Conservation (phyloP, 2,797 vertebrate species). For the Hydrophis major region DNA sequence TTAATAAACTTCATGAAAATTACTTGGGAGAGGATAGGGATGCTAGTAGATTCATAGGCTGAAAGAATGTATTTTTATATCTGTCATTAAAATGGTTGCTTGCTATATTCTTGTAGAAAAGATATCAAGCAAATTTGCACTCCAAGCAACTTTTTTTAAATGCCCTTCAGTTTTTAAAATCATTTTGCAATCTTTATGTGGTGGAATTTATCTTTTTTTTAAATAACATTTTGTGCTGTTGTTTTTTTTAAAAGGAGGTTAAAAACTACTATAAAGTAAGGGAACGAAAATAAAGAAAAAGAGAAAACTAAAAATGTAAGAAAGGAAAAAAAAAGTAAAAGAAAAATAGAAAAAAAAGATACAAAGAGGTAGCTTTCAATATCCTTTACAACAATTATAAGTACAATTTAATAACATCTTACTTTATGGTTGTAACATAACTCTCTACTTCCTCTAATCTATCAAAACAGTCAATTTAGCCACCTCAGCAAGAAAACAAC, state of each 20-base stretch:
- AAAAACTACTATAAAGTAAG: neutral
- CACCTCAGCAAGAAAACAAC: too few relatives aligned
- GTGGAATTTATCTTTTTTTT: neutral
- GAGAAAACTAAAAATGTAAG: neutral
- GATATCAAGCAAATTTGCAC: neutral
- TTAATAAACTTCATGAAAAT: neutral
- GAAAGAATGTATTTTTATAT: neutral
- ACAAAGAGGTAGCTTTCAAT: too few relatives aligned
- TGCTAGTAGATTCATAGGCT: neutral
- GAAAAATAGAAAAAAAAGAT: neutral
- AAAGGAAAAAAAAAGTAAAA: neutral
- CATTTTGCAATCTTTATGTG: slow-evolving; percentile 8
- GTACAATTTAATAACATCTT: too few relatives aligned
- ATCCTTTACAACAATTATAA: too few relatives aligned
- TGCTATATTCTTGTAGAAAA: neutral
- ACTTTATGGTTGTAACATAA: too few relatives aligned
- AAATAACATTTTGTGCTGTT: neutral
- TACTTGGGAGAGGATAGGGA: too few relatives aligned
- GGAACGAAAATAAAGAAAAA: neutral
- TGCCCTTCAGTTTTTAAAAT: slow-evolving; percentile 1
- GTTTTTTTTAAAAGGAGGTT: neutral
- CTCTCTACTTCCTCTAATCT: too few relatives aligned
- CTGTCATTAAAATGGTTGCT: neutral
- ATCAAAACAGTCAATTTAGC: too few relatives aligned
- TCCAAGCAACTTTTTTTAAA: neutral